Evolutionary conservation across 2,113 vertebrate genomes (phyloP).

Genomic region (Pica pica): DNA sequence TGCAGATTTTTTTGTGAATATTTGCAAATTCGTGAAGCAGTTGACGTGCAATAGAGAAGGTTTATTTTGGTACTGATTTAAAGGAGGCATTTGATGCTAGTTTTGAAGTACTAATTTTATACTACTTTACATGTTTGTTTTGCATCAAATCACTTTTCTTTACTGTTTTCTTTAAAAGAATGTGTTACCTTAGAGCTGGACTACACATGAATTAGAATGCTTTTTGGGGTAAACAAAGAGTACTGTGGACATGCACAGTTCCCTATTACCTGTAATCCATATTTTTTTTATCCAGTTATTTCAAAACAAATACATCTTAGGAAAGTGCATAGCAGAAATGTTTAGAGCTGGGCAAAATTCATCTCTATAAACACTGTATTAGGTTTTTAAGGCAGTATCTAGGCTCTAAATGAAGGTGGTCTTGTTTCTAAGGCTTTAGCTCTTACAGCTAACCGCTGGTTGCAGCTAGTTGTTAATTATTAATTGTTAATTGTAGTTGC

Average conservation of each 20-base stretch:
- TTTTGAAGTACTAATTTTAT: background rate
- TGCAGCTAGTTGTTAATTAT: background rate
- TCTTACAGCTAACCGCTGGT: background rate
- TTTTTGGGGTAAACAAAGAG: slow-evolving; percentile 14
- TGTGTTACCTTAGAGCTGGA: background rate
- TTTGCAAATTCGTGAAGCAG: slow-evolving; percentile 51
- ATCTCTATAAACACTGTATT: background rate
- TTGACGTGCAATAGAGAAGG: background rate
- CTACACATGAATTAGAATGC: slow-evolving; percentile 14
- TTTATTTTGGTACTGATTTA: slow-evolving; percentile 45
- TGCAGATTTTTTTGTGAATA: slow-evolving; percentile 57
- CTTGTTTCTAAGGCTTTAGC: background rate
- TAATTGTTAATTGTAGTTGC: background rate
- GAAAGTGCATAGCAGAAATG: background rate
- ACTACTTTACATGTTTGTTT: background rate
- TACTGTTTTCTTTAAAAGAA: background rate
- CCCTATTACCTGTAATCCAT: background rate
- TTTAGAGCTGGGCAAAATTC: background rate
- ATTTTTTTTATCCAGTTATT: background rate
- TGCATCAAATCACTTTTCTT: background rate
- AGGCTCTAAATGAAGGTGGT: background rate
- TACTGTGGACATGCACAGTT: background rate
- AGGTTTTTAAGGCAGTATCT: background rate
- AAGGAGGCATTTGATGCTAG: background rate
- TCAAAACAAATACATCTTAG: background rate